Conservation (phyloP, 23 tunicate genomes). For the Styela plicata region DNA sequence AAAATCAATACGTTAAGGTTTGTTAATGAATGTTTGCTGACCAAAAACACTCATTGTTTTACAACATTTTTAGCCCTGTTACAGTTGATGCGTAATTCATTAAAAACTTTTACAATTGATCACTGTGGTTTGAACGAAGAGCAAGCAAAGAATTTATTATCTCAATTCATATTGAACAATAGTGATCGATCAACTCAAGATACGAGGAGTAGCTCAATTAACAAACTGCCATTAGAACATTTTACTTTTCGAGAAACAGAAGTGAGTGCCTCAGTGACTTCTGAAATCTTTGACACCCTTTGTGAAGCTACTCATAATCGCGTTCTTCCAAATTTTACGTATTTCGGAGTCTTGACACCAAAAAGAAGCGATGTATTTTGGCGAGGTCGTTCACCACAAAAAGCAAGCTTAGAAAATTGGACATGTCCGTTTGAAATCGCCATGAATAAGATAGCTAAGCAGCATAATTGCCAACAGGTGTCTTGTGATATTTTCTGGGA, state of each 20-base stretch:
- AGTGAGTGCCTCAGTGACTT: not conserved
- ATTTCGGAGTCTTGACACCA: not conserved
- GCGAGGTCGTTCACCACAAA: not conserved
- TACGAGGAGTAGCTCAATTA: too few relatives aligned
- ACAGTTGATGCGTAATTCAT: not conserved
- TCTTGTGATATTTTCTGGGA: slow-evolving; percentile 5
- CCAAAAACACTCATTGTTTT: not conserved
- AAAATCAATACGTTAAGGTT: slow-evolving; percentile 24
- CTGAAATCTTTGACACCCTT: not conserved
- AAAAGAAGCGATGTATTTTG: not conserved
- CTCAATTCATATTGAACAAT: too few relatives aligned
- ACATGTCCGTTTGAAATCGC: not conserved
- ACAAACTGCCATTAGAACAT: not conserved
- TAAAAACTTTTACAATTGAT: slow-evolving; percentile 20
- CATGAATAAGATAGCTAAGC: not conserved
- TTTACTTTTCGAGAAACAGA: not conserved
- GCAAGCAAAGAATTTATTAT: not conserved
- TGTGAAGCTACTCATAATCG: not conserved
- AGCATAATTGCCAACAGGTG: not conserved
- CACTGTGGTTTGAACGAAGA: slow-evolving; percentile 31
- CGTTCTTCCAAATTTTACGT: not conserved
- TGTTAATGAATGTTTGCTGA: slow-evolving; percentile 13
- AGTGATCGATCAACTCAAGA: too few relatives aligned
- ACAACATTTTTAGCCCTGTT: slow-evolving; percentile 4
- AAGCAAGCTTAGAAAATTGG: not conserved